Percentiles rank a stretch among this genome's conserved stretches.
These are phyloP conservation scores for Himalopsyche tibetana DNA, from an alignment of 2,888 invertebrate genomes.

Conservation along the genomic window DNA sequence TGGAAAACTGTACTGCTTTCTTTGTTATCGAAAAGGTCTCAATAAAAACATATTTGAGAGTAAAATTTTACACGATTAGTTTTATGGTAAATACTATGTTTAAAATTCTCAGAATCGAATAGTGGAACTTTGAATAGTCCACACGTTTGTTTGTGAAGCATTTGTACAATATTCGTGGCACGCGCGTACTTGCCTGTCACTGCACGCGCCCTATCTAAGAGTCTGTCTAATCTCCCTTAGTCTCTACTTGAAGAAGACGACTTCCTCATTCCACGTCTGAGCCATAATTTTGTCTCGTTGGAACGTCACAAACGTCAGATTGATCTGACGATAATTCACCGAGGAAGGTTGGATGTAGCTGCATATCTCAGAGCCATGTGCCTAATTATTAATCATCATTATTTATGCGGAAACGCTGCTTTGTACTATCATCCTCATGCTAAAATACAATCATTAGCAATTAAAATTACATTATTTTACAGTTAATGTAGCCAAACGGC, in stretches of 20 bases:
- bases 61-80: too few species aligned
- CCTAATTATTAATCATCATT: slow-evolving; percentile 11
- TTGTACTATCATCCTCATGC: not conserved
- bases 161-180: slow-evolving; percentile 9
- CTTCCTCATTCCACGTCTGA: slow-evolving; percentile 17
- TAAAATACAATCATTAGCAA: slow-evolving; percentile 17
- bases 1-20: too few species aligned
- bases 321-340: slow-evolving; percentile 13
- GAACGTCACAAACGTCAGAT: slow-evolving; percentile 2
- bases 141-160: not conserved
- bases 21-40: too few species aligned
- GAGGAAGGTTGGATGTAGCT: not conserved
- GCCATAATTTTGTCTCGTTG: not conserved
- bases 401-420: slow-evolving; percentile 2
- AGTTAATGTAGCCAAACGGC: slow-evolving; percentile 16
- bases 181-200: not conserved
- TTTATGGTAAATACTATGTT: not conserved
- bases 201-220: slow-evolving; percentile 22
- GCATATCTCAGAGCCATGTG: not conserved
- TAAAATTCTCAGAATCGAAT: not conserved
- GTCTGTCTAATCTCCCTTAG: not conserved
- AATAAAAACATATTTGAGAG: too few species aligned
- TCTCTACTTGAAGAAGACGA: not conserved
- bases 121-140: not conserved
- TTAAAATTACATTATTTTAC: slow-evolving; percentile 26